A percentile compares a stretch with the other conserved stretches of the same genome.
Conservation (phyloP, 1,140 invertebrate genomes). For the Musca domestica region DNA sequence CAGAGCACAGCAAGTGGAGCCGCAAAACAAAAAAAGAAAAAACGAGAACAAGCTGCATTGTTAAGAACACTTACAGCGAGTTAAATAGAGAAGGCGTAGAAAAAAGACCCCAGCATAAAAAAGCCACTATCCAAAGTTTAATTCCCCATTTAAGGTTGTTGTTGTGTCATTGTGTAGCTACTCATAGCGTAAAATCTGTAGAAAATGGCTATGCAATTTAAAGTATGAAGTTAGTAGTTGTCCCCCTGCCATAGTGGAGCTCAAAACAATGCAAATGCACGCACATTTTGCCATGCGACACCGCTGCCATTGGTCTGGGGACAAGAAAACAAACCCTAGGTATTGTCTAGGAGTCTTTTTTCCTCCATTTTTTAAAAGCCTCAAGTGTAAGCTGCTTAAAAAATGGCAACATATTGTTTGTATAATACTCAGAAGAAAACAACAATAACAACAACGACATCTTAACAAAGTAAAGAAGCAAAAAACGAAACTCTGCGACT, state of each 20-base stretch:
- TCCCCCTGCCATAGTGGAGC: no score
- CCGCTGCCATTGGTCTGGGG: no score
- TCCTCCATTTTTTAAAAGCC: not conserved
- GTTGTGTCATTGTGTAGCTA: no score
- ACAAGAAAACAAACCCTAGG: not conserved
- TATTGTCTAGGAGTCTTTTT: not conserved
- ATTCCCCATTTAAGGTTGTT: no score
- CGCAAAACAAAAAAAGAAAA: not conserved
- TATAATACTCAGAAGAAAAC: not conserved
- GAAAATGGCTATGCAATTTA: no score
- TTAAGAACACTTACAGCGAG: not conserved
- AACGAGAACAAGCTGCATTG: no score
- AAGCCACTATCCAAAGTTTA: not conserved
- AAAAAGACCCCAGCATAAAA: not conserved
- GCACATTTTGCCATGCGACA: no score
- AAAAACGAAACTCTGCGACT: not conserved
- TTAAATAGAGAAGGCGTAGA: not conserved
- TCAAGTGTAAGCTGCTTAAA: conserved; percentile 8
- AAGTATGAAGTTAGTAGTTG: no score
- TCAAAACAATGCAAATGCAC: no score
- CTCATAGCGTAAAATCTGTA: no score
- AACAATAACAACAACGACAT: not conserved
- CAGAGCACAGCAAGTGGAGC: no score
- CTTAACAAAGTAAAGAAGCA: not conserved
- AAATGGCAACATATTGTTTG: conserved; percentile 15